Evolutionary conservation across 37 sponge, comb jelly and placozoan species (phyloP).

Genomic region (Diacarnus erythraeanus): DNA sequence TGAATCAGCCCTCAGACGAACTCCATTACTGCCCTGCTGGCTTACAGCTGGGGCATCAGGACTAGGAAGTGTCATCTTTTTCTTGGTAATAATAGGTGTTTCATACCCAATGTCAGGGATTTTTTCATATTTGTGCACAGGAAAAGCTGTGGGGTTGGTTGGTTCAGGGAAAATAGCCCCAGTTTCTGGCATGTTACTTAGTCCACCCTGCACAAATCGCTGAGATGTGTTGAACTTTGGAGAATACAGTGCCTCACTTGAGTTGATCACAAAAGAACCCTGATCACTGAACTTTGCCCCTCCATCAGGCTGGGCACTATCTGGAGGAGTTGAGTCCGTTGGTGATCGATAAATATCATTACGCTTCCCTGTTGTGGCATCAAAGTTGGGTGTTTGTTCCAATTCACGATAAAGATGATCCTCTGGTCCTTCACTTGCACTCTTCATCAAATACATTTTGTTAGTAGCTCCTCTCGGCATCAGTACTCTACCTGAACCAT

Average conservation of each 20-base stretch:
- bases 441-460: background rate
- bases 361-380: background rate
- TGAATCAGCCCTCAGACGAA: background rate
- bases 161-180: constrained; percentile 30
- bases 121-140: constrained; percentile 27
- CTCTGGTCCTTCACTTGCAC: constrained; percentile 1
- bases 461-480: background rate
- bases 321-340: background rate
- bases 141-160: constrained; percentile 18
- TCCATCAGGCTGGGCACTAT: constrained; percentile 5
- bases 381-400: background rate
- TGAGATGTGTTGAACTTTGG: background rate
- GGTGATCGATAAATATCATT: background rate
- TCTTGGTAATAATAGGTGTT: background rate
- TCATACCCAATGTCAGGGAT: constrained; percentile 19
- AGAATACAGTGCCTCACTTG: constrained; percentile 4
- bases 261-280: background rate
- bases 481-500: background rate
- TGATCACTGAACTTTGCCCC: background rate
- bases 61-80: background rate
- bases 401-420: constrained; percentile 19
- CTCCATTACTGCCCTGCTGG: background rate
- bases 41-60: background rate
- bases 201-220: background rate
- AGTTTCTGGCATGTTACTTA: constrained; percentile 35